Percentiles rank a stretch among this genome's conserved stretches.
Conservation (phyloP, 1,140 invertebrate genomes). For the Sesamia nonagrioides region DNA sequence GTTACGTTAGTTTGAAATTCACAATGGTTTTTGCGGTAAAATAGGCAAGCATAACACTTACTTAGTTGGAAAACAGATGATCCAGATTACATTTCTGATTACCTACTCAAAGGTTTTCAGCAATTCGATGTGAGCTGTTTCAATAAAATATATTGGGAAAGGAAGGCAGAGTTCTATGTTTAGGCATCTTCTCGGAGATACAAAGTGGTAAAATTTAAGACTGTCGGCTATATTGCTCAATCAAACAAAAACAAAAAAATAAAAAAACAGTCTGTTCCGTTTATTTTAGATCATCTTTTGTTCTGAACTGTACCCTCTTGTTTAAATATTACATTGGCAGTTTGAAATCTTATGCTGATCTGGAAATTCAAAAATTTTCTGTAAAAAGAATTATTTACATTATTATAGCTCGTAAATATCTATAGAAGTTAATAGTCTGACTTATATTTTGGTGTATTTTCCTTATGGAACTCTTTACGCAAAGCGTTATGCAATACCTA, state of each 20-base stretch:
- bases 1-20: slow-evolving; percentile 13
- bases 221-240: neutral
- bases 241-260: no score
- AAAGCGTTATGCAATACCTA: neutral
- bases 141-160: neutral
- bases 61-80: neutral
- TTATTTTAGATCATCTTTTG: neutral
- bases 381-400: no score
- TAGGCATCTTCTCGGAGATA: neutral
- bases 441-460: neutral
- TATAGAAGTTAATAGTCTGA: neutral
- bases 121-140: neutral
- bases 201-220: neutral
- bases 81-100: slow-evolving; percentile 1
- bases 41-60: neutral
- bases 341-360: neutral
- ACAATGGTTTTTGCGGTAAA: slow-evolving; percentile 15
- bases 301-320: neutral
- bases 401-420: no score
- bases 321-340: neutral
- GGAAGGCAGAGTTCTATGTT: neutral
- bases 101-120: slow-evolving; percentile 2
- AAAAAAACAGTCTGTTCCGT: neutral
- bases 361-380: neutral
- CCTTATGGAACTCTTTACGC: neutral